Evolutionary conservation across 1,140 invertebrate species (phyloP), one percentile per base, ranked within the genome.

Genomic region (Zophobas morio): DNA sequence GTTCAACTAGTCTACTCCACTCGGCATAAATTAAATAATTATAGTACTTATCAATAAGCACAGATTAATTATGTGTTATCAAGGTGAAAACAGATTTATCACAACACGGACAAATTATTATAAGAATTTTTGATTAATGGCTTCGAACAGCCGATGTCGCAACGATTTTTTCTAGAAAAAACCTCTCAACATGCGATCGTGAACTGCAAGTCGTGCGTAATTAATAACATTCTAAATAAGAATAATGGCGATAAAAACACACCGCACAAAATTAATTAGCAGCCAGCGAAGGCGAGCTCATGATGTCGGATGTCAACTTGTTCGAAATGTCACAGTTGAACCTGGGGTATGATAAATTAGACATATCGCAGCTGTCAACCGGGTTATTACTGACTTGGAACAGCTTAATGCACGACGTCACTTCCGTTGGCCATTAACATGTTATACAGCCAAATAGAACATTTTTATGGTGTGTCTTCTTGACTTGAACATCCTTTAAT

Each of bases 291-390:
- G 72, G 51, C 72, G 70, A 42, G 70, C 57, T 77, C 79, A 80
- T 78, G 78, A 81, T 81, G 78, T 75, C 57, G 76, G 79, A 74
- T 80, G 76, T 78, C 80, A 71, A 77, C 72, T 79, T 77, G 79
- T 80, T 82, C 75, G 78, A 82, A 80, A 75, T 80, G 81, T 82
- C 81, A 80, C 76, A 54, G 74, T 66, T 75, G 49, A 72, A 75
- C 46, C 75, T 42, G 60, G 63, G 66, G 66, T 78, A 81, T 82
- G 82, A 83, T 83, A 83, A 83, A 83, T 83, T 83, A 81, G 80
- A 83, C 79, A 78, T 83, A 83, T 82, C 80, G 79, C 80, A 82
- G 81, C 81, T 81, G 81, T 83, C 82, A 83, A 79, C 78, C 66
- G 78, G 79, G 75, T 78, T 82, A 83, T 83, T 82, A 83, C 73